Conservation (phyloP, 2,113 vertebrate species). For the Speoplatyrhinus poulsoni region DNA sequence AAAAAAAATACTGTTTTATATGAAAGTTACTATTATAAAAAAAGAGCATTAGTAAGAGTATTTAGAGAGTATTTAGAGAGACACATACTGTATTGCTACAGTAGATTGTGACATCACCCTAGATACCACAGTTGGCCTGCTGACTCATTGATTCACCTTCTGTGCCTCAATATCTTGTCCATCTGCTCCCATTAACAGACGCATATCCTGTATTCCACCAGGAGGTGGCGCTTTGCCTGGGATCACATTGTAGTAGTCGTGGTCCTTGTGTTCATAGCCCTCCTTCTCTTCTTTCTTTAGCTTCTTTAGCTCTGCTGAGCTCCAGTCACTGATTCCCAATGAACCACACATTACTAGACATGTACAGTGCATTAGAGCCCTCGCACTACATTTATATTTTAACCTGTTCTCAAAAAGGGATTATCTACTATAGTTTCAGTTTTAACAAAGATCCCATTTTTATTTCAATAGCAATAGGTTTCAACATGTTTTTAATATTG, state of each 20-base stretch:
- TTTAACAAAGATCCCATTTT: no score
- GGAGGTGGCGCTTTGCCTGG: constrained; percentile 79
- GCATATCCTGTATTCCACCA: constrained; percentile 75
- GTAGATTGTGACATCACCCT: no score
- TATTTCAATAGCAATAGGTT: no score
- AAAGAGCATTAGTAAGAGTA: no score
- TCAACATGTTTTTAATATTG: no score
- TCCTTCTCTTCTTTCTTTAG: constrained; percentile 34
- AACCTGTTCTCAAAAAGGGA: no score
- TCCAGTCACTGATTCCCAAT: constrained; percentile 44
- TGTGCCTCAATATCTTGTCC: constrained; percentile 43
- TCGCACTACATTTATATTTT: not conserved
- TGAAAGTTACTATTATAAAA: no score
- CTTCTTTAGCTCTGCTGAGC: constrained; percentile 22
- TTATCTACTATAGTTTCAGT: no score
- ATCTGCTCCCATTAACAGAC: constrained; percentile 59
- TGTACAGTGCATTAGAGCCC: not conserved
- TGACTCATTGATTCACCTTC: constrained; percentile 33
- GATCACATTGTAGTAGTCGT: constrained; percentile 87
- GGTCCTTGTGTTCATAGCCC: constrained; percentile 44
- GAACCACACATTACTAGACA: not conserved
- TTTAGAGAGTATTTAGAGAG: no score
- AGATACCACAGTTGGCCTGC: not conserved
- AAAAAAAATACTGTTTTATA: no score
- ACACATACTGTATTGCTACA: no score